These are phyloP conservation scores for Pyrrhia umbra DNA, from an alignment of 2,888 invertebrate species.

Conservation along the genomic window DNA sequence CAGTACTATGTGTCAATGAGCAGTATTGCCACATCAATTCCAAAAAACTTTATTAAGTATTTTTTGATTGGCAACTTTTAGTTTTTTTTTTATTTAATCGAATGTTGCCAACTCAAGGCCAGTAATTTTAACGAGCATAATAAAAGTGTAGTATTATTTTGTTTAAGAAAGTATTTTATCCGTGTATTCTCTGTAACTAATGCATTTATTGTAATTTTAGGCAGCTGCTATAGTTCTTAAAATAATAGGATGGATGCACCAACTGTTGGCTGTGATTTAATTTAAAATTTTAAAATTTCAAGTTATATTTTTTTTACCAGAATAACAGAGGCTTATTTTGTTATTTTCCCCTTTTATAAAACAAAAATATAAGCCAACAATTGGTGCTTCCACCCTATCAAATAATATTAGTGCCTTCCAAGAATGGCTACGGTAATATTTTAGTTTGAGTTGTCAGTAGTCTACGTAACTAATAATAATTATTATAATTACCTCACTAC, in stretches of 20 bases:
- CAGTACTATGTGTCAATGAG: slow-evolving; percentile 28
- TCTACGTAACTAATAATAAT: slow-evolving; percentile 11
- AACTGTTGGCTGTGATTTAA: slow-evolving; percentile 21
- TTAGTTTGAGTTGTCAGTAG: slow-evolving; percentile 35
- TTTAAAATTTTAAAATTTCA: neutral
- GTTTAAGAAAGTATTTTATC: slow-evolving; percentile 40
- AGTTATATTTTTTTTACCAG: no score
- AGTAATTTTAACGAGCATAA: slow-evolving; percentile 55
- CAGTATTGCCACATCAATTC: neutral
- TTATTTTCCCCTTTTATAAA: neutral
- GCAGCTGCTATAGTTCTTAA: slow-evolving; percentile 12
- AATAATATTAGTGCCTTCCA: slow-evolving; percentile 54
- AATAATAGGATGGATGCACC: slow-evolving; percentile 29
- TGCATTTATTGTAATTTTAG: slow-evolving; percentile 54
- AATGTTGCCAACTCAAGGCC: slow-evolving; percentile 62
- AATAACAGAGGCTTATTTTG: no score
- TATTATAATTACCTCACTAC: no score
- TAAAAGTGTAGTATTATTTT: slow-evolving; percentile 56
- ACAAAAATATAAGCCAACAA: neutral
- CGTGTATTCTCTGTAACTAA: slow-evolving; percentile 31
- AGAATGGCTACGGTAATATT: slow-evolving; percentile 43
- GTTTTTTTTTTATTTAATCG: slow-evolving; percentile 33
- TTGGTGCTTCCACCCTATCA: slow-evolving; percentile 34
- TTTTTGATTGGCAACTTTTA: slow-evolving; percentile 50
- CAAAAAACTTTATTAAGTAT: neutral